Conservation (phyloP, 2,888 invertebrate species). For the Ptilodon capucinus region DNA sequence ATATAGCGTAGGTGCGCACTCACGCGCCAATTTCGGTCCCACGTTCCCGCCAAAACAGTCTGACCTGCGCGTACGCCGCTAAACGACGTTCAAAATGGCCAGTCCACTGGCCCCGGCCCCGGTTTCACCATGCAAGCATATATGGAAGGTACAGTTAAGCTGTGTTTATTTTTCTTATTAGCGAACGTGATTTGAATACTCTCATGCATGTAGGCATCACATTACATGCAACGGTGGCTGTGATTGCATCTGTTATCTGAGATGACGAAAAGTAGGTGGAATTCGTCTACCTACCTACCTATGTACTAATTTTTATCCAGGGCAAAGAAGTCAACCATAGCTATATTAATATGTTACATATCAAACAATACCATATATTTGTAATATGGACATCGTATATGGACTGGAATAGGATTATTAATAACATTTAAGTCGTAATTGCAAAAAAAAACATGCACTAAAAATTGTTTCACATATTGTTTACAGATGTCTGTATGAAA, state of each 20-base stretch:
- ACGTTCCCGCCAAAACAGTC: conserved; percentile 24
- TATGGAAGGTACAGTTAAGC: conserved; percentile 52
- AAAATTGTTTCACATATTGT: too few relatives aligned
- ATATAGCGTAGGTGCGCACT: background rate
- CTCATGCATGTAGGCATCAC: conserved; percentile 9
- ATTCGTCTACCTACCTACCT: too few relatives aligned
- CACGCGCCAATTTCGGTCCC: conserved; percentile 11
- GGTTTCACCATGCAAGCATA: conserved; percentile 48
- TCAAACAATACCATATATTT: too few relatives aligned
- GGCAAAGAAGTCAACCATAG: too few relatives aligned
- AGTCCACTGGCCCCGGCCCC: conserved; percentile 48
- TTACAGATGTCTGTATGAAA: background rate
- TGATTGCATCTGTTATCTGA: conserved; percentile 6
- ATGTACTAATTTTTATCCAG: too few relatives aligned
- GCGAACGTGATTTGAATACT: conserved; percentile 34
- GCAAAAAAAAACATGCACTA: too few relatives aligned
- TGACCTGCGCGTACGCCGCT: conserved; percentile 18
- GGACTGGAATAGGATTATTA: too few relatives aligned
- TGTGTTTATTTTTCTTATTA: conserved; percentile 42
- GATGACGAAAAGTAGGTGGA: background rate
- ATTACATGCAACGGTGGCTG: conserved; percentile 8
- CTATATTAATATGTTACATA: too few relatives aligned
- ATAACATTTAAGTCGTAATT: too few relatives aligned
- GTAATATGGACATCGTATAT: background rate
- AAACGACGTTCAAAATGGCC: conserved; percentile 34